Conservation (phyloP, 2,113 vertebrate genomes). For the Ailuropoda melanoleuca region DNA sequence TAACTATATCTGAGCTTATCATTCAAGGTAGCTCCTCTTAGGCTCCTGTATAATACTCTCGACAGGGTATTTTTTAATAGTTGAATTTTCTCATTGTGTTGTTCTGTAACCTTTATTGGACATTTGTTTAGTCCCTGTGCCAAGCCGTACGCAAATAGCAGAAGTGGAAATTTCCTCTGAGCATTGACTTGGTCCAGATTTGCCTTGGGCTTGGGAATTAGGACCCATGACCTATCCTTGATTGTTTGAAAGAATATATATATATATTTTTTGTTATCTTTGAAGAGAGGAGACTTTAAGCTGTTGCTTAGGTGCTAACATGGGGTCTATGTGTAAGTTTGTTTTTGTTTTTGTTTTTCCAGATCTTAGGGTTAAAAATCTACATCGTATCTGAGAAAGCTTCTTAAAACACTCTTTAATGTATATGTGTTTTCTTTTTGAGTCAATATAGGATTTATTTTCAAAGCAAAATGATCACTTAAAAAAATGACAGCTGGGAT, state of each 20-base stretch:
- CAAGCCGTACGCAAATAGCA: background rate
- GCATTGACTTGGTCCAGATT: background rate
- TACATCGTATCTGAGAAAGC: background rate
- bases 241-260: slow-evolving; percentile 14
- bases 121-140: background rate
- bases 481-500: background rate
- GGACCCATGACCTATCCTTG: background rate
- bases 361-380: background rate
- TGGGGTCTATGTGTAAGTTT: background rate
- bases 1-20: background rate
- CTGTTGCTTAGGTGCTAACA: background rate
- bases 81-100: background rate
- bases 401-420: slow-evolving; percentile 5
- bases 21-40: background rate
- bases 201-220: background rate
- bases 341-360: background rate
- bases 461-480: slow-evolving; percentile 10
- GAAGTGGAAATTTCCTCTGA: background rate
- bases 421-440: background rate
- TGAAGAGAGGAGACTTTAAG: background rate
- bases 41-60: background rate
- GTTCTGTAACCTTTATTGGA: background rate
- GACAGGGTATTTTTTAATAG: background rate
- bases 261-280: too few relatives aligned
- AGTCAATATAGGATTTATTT: background rate